Evolutionary conservation across 2,797 vertebrate genomes (phyloP), one percentile per base, ranked within the genome.

Genomic region (Anabacerthia variegaticeps): DNA sequence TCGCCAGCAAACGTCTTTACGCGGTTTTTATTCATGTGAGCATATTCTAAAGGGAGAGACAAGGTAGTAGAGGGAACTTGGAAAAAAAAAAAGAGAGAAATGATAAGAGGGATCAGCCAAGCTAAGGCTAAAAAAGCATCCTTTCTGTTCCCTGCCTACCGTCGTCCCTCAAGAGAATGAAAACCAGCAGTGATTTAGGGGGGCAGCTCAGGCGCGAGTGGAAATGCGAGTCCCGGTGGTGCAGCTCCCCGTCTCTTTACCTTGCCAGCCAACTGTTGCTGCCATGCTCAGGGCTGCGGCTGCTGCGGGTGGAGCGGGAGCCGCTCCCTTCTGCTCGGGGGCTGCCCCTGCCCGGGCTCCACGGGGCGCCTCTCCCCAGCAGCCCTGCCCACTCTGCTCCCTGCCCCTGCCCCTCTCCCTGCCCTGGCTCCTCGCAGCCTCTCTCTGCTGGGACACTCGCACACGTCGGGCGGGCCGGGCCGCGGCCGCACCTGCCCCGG

Each of bases 261-360:
- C 92, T 95, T 48, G 89, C 92, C 95, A 95, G 97, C 89, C 98
- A 98, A 98, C 98, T 98, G 98, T 98, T 98, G 98, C 97, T 98
- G 92, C 96, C 77, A 80, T 36, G 74, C 85, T 55, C 23, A 43
- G 75, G 74, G 81, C 92, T 36, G 83, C 94, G 15, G 79, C 86
- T 58, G 82, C 86, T 66, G 86, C 74, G 63, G 46, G 63, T 32
- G 21, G 68, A n/a, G 55, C 51, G 51, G 86, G 61, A 26, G 24
- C 66, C 37, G 41, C 67, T 88, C 58, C 80, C 26, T 62, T 63
- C 52, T 36, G 51, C 55, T 56, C 39, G 51, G 68, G 79, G 59
- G 56, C 32, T 46, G 4, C 79, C 56, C 51, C 79, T 12, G 30
- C 30, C 66, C 41, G n/a, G 27, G 72, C 37, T 66, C 67, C 44